phyloP scores from a whole-genome alignment of 2,797 vertebrate species.

The Pipistrellus nathusii region DNA sequence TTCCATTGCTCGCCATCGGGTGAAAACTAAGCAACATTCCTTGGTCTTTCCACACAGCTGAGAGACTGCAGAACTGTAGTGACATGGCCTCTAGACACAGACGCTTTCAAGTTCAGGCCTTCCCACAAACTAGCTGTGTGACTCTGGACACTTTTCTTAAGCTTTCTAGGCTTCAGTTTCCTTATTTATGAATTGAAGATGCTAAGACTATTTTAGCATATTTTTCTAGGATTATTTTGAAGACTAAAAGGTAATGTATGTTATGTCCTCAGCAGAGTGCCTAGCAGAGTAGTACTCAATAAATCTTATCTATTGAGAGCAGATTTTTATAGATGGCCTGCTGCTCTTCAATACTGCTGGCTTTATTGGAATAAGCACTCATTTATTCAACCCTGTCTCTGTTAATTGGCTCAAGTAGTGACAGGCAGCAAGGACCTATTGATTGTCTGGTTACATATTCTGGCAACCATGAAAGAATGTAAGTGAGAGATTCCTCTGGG shows the following conservation, averaged over 20 bases:
- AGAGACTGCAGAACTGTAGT: neutral
- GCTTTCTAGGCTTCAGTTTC: neutral
- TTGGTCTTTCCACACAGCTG: neutral
- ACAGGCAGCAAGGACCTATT: no score
- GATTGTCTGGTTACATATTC: no score
- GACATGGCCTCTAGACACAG: neutral
- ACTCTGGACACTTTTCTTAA: slow-evolving; percentile 21
- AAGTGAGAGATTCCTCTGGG: no score
- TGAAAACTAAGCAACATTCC: neutral
- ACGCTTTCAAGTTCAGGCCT: neutral
- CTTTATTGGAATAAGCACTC: no score
- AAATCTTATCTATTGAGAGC: neutral
- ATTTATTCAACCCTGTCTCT: no score
- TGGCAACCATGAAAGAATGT: no score
- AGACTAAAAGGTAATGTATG: neutral
- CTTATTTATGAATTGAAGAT: neutral
- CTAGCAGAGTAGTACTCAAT: neutral
- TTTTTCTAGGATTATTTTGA: neutral
- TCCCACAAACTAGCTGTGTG: neutral
- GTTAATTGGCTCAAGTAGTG: no score
- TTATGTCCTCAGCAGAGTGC: neutral
- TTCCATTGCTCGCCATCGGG: neutral
- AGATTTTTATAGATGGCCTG: no score
- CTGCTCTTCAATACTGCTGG: no score
- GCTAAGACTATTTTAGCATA: neutral